phyloP scores from a whole-genome alignment of 2,113 vertebrate genomes.

The Campylorhamphus procurvoides region DNA sequence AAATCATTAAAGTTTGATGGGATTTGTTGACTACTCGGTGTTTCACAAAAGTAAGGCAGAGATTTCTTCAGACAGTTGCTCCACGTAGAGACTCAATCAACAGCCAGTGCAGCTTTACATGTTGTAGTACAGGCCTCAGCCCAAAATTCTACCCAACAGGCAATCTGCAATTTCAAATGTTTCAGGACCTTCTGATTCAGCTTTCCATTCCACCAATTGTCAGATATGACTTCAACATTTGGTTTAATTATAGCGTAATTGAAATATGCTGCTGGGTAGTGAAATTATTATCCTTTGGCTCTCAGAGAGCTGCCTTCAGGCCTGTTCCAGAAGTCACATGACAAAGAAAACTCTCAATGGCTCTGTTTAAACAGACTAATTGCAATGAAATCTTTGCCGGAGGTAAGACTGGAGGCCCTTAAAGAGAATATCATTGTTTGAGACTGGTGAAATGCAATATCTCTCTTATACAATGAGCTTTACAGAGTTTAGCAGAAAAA shows the following conservation, averaged over 20 bases:
- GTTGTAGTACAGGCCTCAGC: background rate
- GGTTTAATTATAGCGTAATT: constrained; percentile 18
- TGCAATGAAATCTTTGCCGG: constrained; percentile 34
- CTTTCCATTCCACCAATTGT: background rate
- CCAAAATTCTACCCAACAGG: background rate
- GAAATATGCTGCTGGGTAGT: background rate
- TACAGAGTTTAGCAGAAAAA: background rate
- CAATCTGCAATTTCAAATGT: background rate
- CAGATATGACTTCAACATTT: background rate
- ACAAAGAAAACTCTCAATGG: constrained; percentile 42
- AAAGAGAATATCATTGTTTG: background rate
- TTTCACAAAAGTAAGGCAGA: background rate
- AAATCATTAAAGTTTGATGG: accelerated
- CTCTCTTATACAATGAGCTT: background rate
- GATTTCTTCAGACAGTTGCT: background rate
- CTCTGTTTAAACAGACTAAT: constrained; percentile 52
- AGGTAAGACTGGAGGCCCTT: constrained; percentile 25
- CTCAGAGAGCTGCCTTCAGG: constrained; percentile 6
- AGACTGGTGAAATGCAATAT: background rate
- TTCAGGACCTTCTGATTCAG: background rate
- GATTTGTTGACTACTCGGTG: background rate
- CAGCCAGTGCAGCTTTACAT: background rate
- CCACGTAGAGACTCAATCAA: background rate
- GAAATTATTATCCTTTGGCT: constrained; percentile 38
- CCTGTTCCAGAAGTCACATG: constrained; percentile 3